These are phyloP conservation scores for Basileuterus tristriatus DNA, from an alignment of 2,797 vertebrate species.

Conservation along the genomic window DNA sequence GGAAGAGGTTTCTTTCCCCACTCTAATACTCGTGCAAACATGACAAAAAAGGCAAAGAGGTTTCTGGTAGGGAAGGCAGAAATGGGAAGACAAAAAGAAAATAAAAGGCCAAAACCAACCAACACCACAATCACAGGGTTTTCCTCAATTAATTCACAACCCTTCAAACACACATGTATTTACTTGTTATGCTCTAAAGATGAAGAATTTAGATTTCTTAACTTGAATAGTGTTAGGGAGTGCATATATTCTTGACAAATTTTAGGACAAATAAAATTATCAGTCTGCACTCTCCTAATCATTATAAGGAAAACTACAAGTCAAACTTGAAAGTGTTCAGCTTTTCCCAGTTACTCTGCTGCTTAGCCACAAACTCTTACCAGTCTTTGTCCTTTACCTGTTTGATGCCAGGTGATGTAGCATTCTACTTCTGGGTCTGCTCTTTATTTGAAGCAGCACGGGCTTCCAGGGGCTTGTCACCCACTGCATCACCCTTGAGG, in stretches of 20 bases:
- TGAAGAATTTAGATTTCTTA: not conserved
- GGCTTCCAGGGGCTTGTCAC: constrained; percentile 51
- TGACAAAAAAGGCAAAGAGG: not conserved
- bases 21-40: not conserved
- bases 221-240: not conserved
- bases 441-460: constrained; percentile 61
- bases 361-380: not conserved
- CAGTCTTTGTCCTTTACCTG: constrained; percentile 68
- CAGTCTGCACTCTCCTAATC: not conserved
- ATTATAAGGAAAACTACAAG: not conserved
- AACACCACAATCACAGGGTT: not conserved
- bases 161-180: not conserved
- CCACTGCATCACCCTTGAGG: constrained; percentile 32
- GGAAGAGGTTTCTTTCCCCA: not conserved
- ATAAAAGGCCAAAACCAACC: not conserved
- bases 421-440: constrained; percentile 61
- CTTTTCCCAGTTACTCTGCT: constrained; percentile 1
- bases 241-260: not conserved
- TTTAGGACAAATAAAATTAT: not conserved
- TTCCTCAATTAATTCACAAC: not conserved
- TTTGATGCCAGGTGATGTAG: constrained; percentile 2
- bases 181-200: not conserved
- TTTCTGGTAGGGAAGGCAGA: not conserved
- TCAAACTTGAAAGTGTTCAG: not conserved
- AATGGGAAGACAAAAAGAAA: not conserved